These are phyloP conservation scores for Andrena dorsata DNA, from an alignment of 2,888 invertebrate genomes.

Conservation along the genomic window DNA sequence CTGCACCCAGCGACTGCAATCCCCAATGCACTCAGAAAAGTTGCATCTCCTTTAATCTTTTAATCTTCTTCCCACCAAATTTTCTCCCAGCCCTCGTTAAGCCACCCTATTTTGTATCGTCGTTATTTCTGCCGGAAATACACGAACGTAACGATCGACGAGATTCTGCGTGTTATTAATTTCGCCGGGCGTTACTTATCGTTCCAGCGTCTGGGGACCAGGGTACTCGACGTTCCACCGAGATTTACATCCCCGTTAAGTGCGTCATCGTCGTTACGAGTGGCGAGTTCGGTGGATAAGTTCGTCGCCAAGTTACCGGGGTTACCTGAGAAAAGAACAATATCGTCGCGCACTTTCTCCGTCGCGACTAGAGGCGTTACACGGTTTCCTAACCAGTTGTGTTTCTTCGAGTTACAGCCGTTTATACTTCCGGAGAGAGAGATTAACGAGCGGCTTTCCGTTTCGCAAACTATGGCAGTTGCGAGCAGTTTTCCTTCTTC, in stretches of 20 bases:
- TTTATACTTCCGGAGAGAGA: background rate
- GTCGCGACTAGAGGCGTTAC: background rate
- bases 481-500: slow-evolving; percentile 9
- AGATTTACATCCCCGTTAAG: slow-evolving; percentile 50
- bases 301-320: slow-evolving; percentile 32
- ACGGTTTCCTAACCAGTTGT: background rate
- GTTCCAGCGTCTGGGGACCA: background rate
- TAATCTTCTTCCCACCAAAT: too few relatives aligned
- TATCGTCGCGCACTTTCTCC: slow-evolving; percentile 12
- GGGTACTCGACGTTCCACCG: slow-evolving; percentile 11
- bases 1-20: too few relatives aligned
- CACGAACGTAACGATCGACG: background rate
- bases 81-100: too few relatives aligned
- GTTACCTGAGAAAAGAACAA: slow-evolving; percentile 3
- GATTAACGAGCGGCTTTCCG: slow-evolving; percentile 33
- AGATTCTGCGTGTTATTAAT: background rate
- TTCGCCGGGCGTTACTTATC: background rate
- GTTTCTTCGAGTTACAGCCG: slow-evolving; percentile 26
- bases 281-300: slow-evolving; percentile 35
- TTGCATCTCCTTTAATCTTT: too few relatives aligned
- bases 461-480: slow-evolving; percentile 7
- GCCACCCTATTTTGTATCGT: too few relatives aligned
- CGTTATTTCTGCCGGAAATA: background rate
- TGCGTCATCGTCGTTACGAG: slow-evolving; percentile 45
- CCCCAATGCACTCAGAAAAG: too few relatives aligned